A percentile compares a stretch with the other conserved stretches of the same genome.
Evolutionary conservation across 1,140 invertebrate species (phyloP).

Genomic region (Aphelenchoides avenae): DNA sequence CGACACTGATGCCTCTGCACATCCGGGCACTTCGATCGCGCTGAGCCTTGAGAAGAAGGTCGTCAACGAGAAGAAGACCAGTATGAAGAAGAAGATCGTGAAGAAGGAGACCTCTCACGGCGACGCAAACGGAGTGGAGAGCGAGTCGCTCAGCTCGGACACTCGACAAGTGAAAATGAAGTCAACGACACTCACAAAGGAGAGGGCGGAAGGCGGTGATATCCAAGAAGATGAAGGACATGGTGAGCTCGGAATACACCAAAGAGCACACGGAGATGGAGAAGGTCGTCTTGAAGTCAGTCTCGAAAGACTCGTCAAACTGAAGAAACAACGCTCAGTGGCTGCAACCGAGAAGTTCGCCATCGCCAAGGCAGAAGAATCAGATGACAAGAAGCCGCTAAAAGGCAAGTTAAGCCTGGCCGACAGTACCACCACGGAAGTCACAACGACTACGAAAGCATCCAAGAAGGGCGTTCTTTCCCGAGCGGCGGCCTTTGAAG

Average conservation of each 20-base stretch:
- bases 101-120: slow-evolving; percentile 9
- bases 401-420: too few relatives aligned
- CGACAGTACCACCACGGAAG: too few relatives aligned
- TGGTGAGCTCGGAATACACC: not conserved
- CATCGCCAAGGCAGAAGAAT: too few relatives aligned
- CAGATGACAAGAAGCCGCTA: too few relatives aligned
- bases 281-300: not conserved
- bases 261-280: slow-evolving; percentile 1
- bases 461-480: too few relatives aligned
- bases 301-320: too few relatives aligned
- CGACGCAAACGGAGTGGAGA: slow-evolving; percentile 1
- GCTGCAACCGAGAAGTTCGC: too few relatives aligned
- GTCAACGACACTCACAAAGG: slow-evolving; percentile 8
- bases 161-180: slow-evolving; percentile 2
- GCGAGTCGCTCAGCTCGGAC: not conserved
- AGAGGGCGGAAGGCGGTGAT: not conserved
- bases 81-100: slow-evolving; percentile 16
- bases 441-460: too few relatives aligned
- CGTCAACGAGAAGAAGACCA: slow-evolving; percentile 26
- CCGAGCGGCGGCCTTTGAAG: too few relatives aligned
- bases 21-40: not conserved
- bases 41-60: slow-evolving; percentile 21
- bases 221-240: slow-evolving; percentile 1
- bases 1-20: not conserved
- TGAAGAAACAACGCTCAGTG: too few relatives aligned